A percentile compares a stretch with the other conserved stretches of the same genome.
phyloP scores from a whole-genome alignment of 2,888 invertebrate species.

The Pogonocherus hispidulus region DNA sequence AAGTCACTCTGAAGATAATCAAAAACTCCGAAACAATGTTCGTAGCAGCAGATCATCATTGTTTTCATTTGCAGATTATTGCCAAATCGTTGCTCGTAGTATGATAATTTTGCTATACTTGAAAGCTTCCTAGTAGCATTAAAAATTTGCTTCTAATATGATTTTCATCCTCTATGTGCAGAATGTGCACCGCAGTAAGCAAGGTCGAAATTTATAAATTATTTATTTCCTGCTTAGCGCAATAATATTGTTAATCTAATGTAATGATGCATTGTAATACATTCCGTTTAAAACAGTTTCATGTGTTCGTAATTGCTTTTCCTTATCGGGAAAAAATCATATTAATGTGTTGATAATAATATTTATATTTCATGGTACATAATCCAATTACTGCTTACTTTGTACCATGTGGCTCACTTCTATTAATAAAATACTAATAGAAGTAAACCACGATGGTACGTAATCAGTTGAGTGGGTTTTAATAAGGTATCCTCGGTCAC shows the following conservation, averaged over 20 bases:
- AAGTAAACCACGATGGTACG: too few species aligned
- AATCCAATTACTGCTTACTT: background rate
- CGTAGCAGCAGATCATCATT: too few species aligned
- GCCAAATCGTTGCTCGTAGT: too few species aligned
- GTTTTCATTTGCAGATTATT: too few species aligned
- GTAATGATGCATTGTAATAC: background rate
- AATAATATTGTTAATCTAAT: conserved; percentile 10
- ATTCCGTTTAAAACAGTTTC: background rate
- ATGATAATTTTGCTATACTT: too few species aligned
- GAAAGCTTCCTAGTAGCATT: background rate
- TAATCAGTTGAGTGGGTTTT: too few species aligned
- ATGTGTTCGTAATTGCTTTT: background rate
- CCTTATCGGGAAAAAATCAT: background rate
- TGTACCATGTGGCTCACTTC: too few species aligned
- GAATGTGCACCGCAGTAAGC: background rate
- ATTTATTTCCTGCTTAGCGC: conserved; percentile 13
- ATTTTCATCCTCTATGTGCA: background rate
- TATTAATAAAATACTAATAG: too few species aligned
- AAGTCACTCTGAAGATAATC: too few species aligned
- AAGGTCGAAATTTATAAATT: conserved; percentile 20
- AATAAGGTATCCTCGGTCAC: too few species aligned
- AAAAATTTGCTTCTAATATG: background rate
- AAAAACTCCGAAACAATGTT: too few species aligned
- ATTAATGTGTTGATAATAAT: background rate
- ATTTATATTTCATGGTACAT: background rate